Conservation (phyloP, 2,888 invertebrate species). For the Magallana nippona region DNA sequence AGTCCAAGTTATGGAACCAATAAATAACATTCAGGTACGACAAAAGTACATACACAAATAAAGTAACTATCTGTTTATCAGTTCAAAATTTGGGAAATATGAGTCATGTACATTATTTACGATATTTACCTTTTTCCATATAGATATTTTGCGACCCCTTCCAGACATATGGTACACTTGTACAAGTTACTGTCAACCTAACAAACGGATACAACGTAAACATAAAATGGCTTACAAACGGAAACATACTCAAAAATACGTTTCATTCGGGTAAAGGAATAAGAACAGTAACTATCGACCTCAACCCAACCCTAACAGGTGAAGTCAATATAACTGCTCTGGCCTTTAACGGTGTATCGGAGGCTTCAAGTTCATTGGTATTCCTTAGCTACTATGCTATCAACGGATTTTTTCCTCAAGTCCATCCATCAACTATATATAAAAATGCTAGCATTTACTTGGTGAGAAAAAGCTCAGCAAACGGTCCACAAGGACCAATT, state of each 20-base stretch:
- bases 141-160: neutral
- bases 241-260: neutral
- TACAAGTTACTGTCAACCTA: neutral
- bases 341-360: neutral
- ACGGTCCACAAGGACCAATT: neutral
- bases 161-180: neutral
- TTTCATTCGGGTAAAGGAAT: constrained; percentile 6
- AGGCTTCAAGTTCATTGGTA: neutral
- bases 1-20: constrained; percentile 18
- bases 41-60: too few species aligned
- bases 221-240: constrained; percentile 1
- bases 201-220: constrained; percentile 6
- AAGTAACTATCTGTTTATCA: too few species aligned
- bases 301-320: neutral
- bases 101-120: too few species aligned
- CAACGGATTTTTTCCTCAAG: neutral
- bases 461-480: neutral
- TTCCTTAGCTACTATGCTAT: neutral
- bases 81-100: too few species aligned
- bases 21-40: neutral
- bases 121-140: neutral
- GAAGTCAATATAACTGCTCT: neutral
- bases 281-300: neutral
- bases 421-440: neutral
- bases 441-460: neutral